phyloP scores from a whole-genome alignment of 2,888 invertebrate species.

The Melanophora roralis region DNA sequence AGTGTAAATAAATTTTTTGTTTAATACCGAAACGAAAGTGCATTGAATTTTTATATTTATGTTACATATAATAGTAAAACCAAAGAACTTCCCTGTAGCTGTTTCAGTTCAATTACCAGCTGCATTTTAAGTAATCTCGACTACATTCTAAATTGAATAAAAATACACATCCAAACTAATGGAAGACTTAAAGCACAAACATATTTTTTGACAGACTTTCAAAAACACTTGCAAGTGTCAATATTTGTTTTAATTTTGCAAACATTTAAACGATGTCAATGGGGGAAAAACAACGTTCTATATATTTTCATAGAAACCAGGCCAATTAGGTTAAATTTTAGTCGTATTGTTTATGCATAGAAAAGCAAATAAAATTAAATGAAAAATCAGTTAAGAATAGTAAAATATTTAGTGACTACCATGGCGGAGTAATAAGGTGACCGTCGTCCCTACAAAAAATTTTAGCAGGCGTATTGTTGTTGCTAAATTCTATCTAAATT shows the following conservation, averaged over 20 bases:
- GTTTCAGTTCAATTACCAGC: slow-evolving; percentile 43
- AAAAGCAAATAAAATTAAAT: too few species aligned
- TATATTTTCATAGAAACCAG: too few species aligned
- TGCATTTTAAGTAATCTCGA: not conserved
- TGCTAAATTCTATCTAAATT: too few species aligned
- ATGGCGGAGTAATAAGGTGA: too few species aligned
- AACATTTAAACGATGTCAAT: not conserved
- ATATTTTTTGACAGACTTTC: not conserved
- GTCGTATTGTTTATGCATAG: too few species aligned
- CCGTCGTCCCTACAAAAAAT: too few species aligned
- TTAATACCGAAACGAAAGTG: not conserved
- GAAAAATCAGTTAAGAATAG: too few species aligned
- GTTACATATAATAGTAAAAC: not conserved
- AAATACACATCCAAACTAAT: not conserved
- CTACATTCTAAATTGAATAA: not conserved
- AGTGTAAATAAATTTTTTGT: not conserved
- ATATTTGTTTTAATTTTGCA: not conserved
- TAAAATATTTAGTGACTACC: too few species aligned
- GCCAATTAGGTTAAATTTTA: too few species aligned
- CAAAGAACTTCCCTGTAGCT: slow-evolving; percentile 1
- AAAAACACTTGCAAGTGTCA: not conserved
- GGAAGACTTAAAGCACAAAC: not conserved
- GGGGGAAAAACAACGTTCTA: not conserved
- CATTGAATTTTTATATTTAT: not conserved
- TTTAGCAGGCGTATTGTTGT: too few species aligned